These are phyloP conservation scores for Catocala fraxini DNA, from an alignment of 2,888 invertebrate species.

Conservation along the genomic window DNA sequence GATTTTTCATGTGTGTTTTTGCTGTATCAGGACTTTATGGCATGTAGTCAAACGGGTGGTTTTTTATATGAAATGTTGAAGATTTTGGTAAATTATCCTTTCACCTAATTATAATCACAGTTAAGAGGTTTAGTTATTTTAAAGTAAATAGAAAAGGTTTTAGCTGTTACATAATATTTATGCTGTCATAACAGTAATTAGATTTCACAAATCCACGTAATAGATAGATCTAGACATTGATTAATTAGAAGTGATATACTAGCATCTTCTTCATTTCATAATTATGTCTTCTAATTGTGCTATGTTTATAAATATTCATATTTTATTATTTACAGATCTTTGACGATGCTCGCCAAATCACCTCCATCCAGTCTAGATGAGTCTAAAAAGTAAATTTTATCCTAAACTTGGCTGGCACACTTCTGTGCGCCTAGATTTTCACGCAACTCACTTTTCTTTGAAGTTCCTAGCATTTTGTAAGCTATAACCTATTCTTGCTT, in stretches of 20 bases:
- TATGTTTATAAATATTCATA: background rate
- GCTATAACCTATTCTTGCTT: conserved; percentile 42
- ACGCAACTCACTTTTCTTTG: conserved; percentile 42
- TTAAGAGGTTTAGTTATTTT: background rate
- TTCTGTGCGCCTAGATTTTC: conserved; percentile 27
- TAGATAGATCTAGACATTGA: background rate
- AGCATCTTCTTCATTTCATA: conserved; percentile 38
- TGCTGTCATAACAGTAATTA: background rate
- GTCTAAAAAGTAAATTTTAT: conserved; percentile 68
- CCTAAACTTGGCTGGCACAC: conserved; percentile 19
- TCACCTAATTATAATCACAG: background rate
- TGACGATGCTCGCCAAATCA: conserved; percentile 80
- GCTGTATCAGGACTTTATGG: conserved; percentile 23
- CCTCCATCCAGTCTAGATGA: conserved; percentile 78
- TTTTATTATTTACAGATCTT: conserved; percentile 73
- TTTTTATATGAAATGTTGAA: conserved; percentile 29
- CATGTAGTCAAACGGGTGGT: conserved; percentile 34
- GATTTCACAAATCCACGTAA: conserved; percentile 3
- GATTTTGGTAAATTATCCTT: conserved; percentile 19
- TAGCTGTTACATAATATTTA: background rate
- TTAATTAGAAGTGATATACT: conserved; percentile 8
- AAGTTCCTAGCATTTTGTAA: conserved; percentile 42
- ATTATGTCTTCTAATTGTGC: background rate
- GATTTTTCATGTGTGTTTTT: conserved; percentile 29
- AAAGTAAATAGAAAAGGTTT: background rate